Evolutionary conservation across 2,888 invertebrate genomes (phyloP), one percentile per base, ranked within the genome.

Genomic region (Nomada lathburiana): DNA sequence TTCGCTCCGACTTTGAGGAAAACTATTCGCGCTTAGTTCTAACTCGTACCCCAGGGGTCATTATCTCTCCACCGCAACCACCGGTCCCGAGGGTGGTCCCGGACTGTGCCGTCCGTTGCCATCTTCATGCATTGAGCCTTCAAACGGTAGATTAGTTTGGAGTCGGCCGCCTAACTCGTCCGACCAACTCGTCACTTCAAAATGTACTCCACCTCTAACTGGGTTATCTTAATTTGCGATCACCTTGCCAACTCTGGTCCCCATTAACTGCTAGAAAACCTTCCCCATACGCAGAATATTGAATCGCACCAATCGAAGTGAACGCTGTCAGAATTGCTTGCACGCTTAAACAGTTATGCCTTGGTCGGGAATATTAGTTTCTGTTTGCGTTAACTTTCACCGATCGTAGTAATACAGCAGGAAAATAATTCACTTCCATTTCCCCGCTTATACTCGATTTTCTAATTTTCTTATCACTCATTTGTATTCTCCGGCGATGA

Each of bases 91-190:
- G 78, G 74, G 82, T 68, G 53, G 59, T 47, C 74, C 60, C 62
- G 50, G 29, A 7, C 55, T 26, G 9, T 68, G 71, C 23, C 62
- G 67, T 59, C 70, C 82, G 70, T 69, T 63, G 47, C 70, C 77
- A 68, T 74, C 82, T 82, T 77, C 83, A 82, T 82, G 74, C 82
- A 77, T 71, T 70, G 75, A 75, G 82, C 74, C 82, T 67, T 82
- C 78, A 74, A 81, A 76, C 72, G 60, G 70, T 52, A 83, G 76
- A 83, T 83, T 81, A 81, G 76, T 80, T 80, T 55, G 62, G 70
- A 67, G 80, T 63, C 67, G 26, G 10, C 44, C 50, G 55, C 29
- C 63, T 29, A 70, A 79, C 79, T 76, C 59, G 52, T 59, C 42
- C 42, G 47, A 52, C 71, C 1, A n/a, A 18, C 44, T 69, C 74